Percentiles rank a stretch among this genome's conserved stretches.
These are phyloP conservation scores for Zaprionus vittiger DNA, from an alignment of 1,140 invertebrate genomes.

Conservation along the genomic window DNA sequence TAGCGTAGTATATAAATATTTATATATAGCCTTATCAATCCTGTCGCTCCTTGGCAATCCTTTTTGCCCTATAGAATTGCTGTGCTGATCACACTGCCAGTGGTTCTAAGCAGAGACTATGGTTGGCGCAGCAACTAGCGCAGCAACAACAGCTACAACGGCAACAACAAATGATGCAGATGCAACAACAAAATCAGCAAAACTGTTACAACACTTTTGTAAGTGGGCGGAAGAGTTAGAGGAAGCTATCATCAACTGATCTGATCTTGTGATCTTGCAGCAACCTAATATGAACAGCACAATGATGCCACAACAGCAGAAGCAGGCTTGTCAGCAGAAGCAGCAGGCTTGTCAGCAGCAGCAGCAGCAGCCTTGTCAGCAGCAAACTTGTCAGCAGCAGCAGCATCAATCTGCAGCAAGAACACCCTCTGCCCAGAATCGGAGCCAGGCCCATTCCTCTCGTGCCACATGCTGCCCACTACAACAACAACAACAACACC, in stretches of 20 bases:
- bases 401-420: not conserved
- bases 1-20: too few species aligned
- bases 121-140: not conserved
- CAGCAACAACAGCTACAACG: not conserved
- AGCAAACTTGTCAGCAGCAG: not conserved
- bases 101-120: not conserved
- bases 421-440: not conserved
- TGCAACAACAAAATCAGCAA: not conserved
- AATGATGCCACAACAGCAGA: not conserved
- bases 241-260: not conserved
- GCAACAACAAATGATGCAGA: conserved; percentile 9
- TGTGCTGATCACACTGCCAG: not conserved
- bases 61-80: not conserved
- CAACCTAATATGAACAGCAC: not conserved
- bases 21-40: too few species aligned
- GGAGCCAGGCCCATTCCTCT: not conserved
- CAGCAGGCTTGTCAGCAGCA: not conserved
- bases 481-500: not conserved
- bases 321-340: not conserved
- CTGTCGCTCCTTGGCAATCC: not conserved
- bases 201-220: not conserved
- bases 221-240: not conserved
- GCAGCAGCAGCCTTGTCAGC: not conserved
- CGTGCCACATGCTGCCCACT: too few species aligned
- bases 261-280: not conserved